Percentiles rank a stretch among this genome's conserved stretches.
Evolutionary conservation across 2,888 invertebrate species (phyloP).

Genomic region (Linnaemya vulpina): DNA sequence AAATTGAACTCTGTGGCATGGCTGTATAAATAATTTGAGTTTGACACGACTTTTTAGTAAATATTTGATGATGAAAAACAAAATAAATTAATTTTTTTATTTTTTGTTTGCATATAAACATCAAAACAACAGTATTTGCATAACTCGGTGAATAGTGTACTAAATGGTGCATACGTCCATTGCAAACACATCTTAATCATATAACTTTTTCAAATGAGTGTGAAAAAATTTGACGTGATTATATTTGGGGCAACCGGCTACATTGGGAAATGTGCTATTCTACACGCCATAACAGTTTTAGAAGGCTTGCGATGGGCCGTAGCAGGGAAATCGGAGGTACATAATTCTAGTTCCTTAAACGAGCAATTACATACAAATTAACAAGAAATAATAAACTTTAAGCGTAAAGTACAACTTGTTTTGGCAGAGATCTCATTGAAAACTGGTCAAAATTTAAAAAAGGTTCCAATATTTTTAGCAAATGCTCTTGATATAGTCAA

Average conservation of each 20-base stretch:
- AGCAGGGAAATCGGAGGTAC: slow-evolving; percentile 87
- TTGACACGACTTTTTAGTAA: too few species aligned
- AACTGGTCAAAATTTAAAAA: slow-evolving; percentile 83
- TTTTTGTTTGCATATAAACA: too few species aligned
- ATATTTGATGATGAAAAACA: too few species aligned
- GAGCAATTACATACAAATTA: too few species aligned
- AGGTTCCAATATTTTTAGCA: slow-evolving; percentile 88
- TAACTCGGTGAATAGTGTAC: too few species aligned
- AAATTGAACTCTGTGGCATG: too few species aligned
- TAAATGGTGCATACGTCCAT: too few species aligned
- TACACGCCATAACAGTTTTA: slow-evolving; percentile 84
- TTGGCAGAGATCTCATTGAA: slow-evolving; percentile 82
- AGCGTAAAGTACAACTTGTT: slow-evolving; percentile 82
- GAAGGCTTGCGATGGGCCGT: slow-evolving; percentile 90
- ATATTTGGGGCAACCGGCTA: slow-evolving; percentile 96
- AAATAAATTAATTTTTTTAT: too few species aligned
- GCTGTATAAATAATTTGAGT: too few species aligned
- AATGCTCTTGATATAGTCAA: slow-evolving; percentile 89
- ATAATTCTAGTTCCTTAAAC: not conserved
- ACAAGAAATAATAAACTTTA: not conserved
- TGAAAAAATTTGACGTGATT: slow-evolving; percentile 86
- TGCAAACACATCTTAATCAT: too few species aligned
- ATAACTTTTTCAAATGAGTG: slow-evolving; percentile 42
- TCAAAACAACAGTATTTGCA: too few species aligned
- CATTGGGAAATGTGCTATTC: slow-evolving; percentile 91